Base-by-base conservation (phyloP, 2,888 invertebrate genomes). In the Xylocampa areola region DNA sequence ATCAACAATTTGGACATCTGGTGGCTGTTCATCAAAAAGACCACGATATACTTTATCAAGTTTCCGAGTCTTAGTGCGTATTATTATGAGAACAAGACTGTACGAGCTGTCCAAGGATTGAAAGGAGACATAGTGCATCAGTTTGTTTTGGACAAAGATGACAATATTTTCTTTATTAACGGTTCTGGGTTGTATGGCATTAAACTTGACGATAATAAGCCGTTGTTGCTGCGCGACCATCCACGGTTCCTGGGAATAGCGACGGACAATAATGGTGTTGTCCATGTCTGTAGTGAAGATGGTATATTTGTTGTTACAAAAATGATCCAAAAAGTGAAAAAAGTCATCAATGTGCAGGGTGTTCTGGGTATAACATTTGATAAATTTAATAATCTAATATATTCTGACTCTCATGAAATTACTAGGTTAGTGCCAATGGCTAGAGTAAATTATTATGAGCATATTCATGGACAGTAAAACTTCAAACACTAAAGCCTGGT, bases 311-410 rank as follows among this genome's bases (percentile, higher is more conserved):
- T 88, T 0, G 71, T 92, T 1, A 86, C 80, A 27, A 87, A 82
- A 65, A 72, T 87, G 8, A 62, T 86, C 0, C 79, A 77, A 40
- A 89, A 87, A 64, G 85, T 91, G 1, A 89, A 85, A 44, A 85
- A 77, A 45, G 59, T 91, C 0, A 68, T 88, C 0, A 84, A 73
- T 17, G 53, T 90, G 0, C 85, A 85, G 27, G 90, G 91, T 2
- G 87, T 90, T 0, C 51, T 91, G 6, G 90, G 89, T 1, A 68
- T 92, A 36, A 75, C 90, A 0, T 92, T 92, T 54, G 92, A 92
- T 65, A 85, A 63, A 11, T 51, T 73, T 4, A 91, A 92, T 51
- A 79, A 89, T 64, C 68, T 92, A 0, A 89, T 92, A 25, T 92
- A 92, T 79, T 88, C 92, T 0, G 85, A 90, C 73, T 90, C 90